Base-by-base conservation (phyloP, 2,113 vertebrate species). In the Dasyprocta punctata region DNA sequence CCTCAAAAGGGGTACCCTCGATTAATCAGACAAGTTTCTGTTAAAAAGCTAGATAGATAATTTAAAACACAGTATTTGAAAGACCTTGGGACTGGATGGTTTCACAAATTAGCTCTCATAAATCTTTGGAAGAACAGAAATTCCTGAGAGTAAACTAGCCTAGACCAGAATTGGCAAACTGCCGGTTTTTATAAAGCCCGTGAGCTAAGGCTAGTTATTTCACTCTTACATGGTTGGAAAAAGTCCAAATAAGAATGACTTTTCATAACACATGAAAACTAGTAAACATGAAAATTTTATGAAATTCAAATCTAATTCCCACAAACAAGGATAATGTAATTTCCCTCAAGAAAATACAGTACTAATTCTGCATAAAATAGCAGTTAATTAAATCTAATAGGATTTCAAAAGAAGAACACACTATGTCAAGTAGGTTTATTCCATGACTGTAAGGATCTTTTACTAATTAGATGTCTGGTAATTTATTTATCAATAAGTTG, bases 351-450 rank as follows among this genome's bases (percentile, higher is more conserved):
- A 86, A 89, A 89, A 90, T 44, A 65, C 17, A 71, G 9, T 17
- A 88, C 54, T 82, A 94, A 83, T 94, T 61, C 47, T 86, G 61
- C 87, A 75, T 86, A 75, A 83, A 92, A 96, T 33, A 41, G 22
- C 33, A 92, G 71, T 65, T 73, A 95, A 81, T 54, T 52, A 61
- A 92, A 88, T 41, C 19, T 58, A 73, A 14, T 38, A 94, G 87
- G 63, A 85, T 91, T 93, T 95, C 52, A 92, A 61, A 75, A 92
- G 4, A 95, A 84, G 20, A 91, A 81, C 38, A 84, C 47, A 52
- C 41, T 58, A 89, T 61, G 10, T 24, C 75, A 80, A 78, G 52
- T 13, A 78, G 28, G 5, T 60, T 90, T 90, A 80, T n/a, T 63
- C 41, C 54, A 77, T 33, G 38, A 82, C 82, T 54, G 44, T 54